Base-by-base conservation (phyloP, 2,113 vertebrate genomes). In the Hemiscyllium ocellatum region DNA sequence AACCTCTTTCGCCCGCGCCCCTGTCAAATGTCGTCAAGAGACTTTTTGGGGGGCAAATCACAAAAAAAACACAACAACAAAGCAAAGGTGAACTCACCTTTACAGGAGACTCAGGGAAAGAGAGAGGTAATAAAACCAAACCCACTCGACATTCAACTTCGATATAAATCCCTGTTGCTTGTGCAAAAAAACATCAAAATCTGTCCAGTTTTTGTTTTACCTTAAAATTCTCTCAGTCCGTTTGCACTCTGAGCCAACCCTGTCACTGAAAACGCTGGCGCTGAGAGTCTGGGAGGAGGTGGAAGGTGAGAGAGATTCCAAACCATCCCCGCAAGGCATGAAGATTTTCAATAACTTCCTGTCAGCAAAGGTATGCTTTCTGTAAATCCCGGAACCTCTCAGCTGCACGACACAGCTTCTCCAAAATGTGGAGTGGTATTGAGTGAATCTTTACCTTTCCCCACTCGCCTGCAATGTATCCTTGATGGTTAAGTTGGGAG, bases 301-400 rank as follows among this genome's bases (percentile, higher is more conserved):
- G 87, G 24, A 33, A 66, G 56, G 89, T 66, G 89, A 66, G 33
- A 19, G 85, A 22, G 89, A 68, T 66, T n/a, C 37, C 61, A 68
- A 91, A 93, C 61, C 66, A 68, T 93, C 87, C 87, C 89, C 56
- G 42, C 6, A 66, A 65, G 89, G 33, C 61, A 76, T 33, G 66
- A 8, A 93, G 89, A 66, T 68, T 93, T 68, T 20, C 89, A 93
- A 26, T 20, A 15, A 83, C 89, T 93, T 93, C 89, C 89, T 93
- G 89, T 61, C 89, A 93, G 17, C 89, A 61, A 37, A 17, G 6
- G 33, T 37, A 37, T 42, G 56, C 89, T 68, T 87, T 65, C 52
- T 91, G 61, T 37, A 68, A 66, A 66, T 68, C 89, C 89, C 89
- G 89, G 89, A 93, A 93, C 89, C 66, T 10, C 61, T 66, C 20